Evolutionary conservation across 2,797 vertebrate species (phyloP), one percentile per base, ranked within the genome.

Genomic region (Lindbergichthys nudifrons): DNA sequence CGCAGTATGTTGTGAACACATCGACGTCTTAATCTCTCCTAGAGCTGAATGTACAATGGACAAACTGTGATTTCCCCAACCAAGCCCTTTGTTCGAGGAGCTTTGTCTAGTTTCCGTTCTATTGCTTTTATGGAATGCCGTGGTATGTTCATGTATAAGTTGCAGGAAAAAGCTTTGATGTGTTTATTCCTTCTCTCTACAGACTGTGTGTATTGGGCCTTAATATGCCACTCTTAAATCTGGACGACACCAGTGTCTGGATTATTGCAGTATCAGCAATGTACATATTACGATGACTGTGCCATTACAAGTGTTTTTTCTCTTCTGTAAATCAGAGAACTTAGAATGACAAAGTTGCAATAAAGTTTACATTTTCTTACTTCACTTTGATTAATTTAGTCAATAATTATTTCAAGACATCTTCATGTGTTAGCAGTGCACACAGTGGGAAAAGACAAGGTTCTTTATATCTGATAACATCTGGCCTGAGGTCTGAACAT

Each of bases 341-440:
- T 85, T 92, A 91, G 88, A 93, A 90, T 83, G 76, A 90, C 68
- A 87, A 92, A 83, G 80, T 90, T 93, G 86, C 88, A 95, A 95
- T 95, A 95, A 95, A 95, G 94, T 96, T 95, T 95, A 95, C 93
- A 95, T 94, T 95, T 96, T 95, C 89, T 92, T 93, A 93, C 85
- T 77, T 87, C 82, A 87, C 64, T 60, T 80, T 0, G 48, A 26
- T 21, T 84, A 30, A 10, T 73, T 19, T 19, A 39, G 41, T 72
- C 58, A 4, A n/a, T 51, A 45, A 0, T 79, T 61, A 18, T 67
- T 75, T 67, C 3, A 45, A 47, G 30, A 53, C 12, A 18, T 18
- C 10, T 36, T 10, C 32, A 18, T 42, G n/a, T 46, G n/a, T 59
- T 1, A 13, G 10, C 36, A 48, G 30, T 48, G 14, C 19, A 36